phyloP scores from a whole-genome alignment of 2,888 invertebrate species.

The Dryocosmus kuriphilus region DNA sequence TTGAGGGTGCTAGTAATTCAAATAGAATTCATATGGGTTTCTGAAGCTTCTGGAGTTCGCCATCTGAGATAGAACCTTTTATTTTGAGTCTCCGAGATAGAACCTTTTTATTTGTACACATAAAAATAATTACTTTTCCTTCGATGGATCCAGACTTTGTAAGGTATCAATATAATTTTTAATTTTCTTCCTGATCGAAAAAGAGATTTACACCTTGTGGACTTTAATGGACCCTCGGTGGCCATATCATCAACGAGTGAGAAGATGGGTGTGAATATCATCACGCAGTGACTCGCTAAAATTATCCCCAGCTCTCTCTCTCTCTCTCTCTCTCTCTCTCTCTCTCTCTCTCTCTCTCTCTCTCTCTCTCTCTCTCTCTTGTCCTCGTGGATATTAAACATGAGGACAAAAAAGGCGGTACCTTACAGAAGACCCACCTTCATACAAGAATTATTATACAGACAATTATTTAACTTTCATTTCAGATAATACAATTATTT shows the following conservation, averaged over 20 bases:
- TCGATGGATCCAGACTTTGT: neutral
- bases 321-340: neutral
- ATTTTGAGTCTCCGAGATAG: too few species aligned
- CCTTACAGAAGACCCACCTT: neutral
- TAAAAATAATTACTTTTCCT: neutral
- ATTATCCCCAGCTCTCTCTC: constrained; percentile 52
- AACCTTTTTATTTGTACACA: too few species aligned
- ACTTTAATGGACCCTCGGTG: constrained; percentile 58
- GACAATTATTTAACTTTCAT: neutral
- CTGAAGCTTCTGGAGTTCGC: too few species aligned
- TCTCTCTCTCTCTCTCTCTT: constrained; percentile 39
- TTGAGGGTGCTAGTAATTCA: too few species aligned
- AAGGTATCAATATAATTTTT: neutral
- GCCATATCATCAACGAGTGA: constrained; percentile 60
- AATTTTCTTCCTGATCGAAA: neutral
- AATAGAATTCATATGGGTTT: too few species aligned
- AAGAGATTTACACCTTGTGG: constrained; percentile 45
- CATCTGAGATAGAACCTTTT: too few species aligned
- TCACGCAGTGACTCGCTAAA: constrained; percentile 64
- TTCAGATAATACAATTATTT: too few species aligned
- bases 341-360: constrained; percentile 28
- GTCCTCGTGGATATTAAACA: neutral
- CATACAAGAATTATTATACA: neutral
- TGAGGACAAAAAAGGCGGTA: neutral
- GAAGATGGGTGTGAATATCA: constrained; percentile 55